Evolutionary conservation across 1,140 invertebrate genomes (phyloP).

Genomic region (Oscheius sp.): DNA sequence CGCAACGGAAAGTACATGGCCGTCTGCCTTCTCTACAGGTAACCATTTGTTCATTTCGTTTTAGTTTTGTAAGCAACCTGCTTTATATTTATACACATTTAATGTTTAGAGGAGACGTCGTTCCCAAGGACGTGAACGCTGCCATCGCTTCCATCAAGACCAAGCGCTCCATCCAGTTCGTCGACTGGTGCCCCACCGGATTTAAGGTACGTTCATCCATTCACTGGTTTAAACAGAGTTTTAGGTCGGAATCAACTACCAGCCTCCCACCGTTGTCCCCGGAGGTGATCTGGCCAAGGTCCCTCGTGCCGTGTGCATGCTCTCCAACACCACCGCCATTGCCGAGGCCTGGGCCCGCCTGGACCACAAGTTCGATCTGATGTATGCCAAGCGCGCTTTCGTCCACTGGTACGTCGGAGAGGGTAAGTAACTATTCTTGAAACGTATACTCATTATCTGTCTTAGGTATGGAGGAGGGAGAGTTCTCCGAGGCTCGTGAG

Average conservation of each 20-base stretch:
- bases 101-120: constrained; percentile 70
- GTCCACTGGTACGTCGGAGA: constrained; percentile 40
- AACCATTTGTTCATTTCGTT: too few relatives aligned
- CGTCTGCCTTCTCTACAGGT: constrained; percentile 75
- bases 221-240: background rate
- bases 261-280: constrained; percentile 55
- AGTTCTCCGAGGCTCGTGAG: constrained; percentile 74
- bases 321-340: constrained; percentile 76
- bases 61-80: too few relatives aligned
- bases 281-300: constrained; percentile 59
- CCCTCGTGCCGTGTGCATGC: constrained; percentile 68
- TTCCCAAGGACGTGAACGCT: constrained; percentile 76
- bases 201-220: constrained; percentile 20
- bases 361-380: constrained; percentile 66
- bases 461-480: constrained; percentile 75
- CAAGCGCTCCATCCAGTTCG: constrained; percentile 71
- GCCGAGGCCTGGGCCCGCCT: constrained; percentile 74
- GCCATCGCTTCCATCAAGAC: constrained; percentile 81
- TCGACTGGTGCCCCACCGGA: constrained; percentile 38
- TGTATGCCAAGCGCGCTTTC: constrained; percentile 69
- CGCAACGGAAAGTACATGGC: constrained; percentile 69
- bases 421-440: constrained; percentile 64
- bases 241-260: constrained; percentile 59
- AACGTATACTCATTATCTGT: background rate
- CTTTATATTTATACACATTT: background rate